Conservation (phyloP, 64 coral and sea anemone species). For the Montipora sp. region DNA sequence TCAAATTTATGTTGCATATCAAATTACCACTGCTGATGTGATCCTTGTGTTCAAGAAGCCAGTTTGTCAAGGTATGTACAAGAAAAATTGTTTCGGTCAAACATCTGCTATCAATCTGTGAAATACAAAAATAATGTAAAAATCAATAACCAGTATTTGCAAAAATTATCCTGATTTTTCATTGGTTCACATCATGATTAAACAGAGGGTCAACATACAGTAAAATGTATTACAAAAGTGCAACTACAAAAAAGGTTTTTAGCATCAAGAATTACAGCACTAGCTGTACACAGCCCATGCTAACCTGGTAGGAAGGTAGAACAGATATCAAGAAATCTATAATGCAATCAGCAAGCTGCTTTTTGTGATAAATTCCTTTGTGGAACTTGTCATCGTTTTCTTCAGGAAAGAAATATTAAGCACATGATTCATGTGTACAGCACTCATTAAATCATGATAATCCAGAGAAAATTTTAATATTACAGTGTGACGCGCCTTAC, state of each 20-base stretch:
- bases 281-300: neutral
- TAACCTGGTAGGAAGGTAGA: constrained; percentile 26
- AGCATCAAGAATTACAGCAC: no score
- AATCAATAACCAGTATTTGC: no score
- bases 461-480: no score
- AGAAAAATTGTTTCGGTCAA: constrained; percentile 49
- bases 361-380: neutral
- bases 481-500: no score
- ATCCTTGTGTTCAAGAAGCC: constrained; percentile 37
- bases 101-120: constrained; percentile 40
- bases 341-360: neutral
- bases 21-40: neutral
- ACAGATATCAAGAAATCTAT: constrained; percentile 23
- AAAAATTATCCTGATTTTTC: no score
- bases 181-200: no score
- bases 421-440: no score
- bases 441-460: no score
- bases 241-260: no score
- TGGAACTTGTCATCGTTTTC: neutral
- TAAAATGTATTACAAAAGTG: no score
- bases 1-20: no score
- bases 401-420: neutral
- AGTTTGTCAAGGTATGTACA: constrained; percentile 40
- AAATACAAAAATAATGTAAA: neutral
- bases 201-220: no score